Conservation (phyloP, 2,113 vertebrate genomes). For the Eleginops maclovinus region DNA sequence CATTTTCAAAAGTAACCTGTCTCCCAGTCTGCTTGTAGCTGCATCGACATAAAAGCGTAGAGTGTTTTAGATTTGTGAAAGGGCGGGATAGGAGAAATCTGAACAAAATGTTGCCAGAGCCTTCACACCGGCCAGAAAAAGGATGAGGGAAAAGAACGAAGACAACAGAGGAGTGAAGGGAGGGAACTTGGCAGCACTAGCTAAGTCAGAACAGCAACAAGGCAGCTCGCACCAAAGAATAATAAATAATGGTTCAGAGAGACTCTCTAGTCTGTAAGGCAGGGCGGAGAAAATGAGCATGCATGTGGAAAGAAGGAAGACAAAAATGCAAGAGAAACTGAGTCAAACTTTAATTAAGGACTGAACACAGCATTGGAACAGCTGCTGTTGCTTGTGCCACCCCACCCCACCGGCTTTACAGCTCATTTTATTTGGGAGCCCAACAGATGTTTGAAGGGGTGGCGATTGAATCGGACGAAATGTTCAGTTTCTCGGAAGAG, state of each 20-base stretch:
- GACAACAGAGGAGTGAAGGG: constrained; percentile 59
- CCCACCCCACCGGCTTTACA: constrained; percentile 49
- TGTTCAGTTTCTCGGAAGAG: constrained; percentile 58
- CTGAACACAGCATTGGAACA: constrained; percentile 59
- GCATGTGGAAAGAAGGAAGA: constrained; percentile 37
- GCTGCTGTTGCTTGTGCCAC: constrained; percentile 63
- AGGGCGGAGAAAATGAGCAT: constrained; percentile 15
- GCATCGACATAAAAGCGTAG: constrained; percentile 70
- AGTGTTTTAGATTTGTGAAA: constrained; percentile 65
- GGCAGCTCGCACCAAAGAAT: constrained; percentile 52
- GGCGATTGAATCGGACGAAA: constrained; percentile 58
- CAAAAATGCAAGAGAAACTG: constrained; percentile 53
- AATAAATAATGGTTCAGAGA: constrained; percentile 58
- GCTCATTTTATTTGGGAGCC: constrained; percentile 60
- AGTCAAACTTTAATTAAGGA: constrained; percentile 76
- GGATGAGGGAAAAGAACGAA: constrained; percentile 54
- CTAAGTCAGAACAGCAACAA: constrained; percentile 57
- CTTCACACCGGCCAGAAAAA: constrained; percentile 61
- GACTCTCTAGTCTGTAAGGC: constrained; percentile 32
- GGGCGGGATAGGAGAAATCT: constrained; percentile 68
- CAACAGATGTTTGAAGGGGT: constrained; percentile 76
- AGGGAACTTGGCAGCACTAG: constrained; percentile 70
- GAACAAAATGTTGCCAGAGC: constrained; percentile 72
- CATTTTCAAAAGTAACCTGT: constrained; percentile 64
- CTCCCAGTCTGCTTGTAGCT: constrained; percentile 71